phyloP scores from a whole-genome alignment of 1,140 invertebrate genomes.

The Riptortus pedestris region DNA sequence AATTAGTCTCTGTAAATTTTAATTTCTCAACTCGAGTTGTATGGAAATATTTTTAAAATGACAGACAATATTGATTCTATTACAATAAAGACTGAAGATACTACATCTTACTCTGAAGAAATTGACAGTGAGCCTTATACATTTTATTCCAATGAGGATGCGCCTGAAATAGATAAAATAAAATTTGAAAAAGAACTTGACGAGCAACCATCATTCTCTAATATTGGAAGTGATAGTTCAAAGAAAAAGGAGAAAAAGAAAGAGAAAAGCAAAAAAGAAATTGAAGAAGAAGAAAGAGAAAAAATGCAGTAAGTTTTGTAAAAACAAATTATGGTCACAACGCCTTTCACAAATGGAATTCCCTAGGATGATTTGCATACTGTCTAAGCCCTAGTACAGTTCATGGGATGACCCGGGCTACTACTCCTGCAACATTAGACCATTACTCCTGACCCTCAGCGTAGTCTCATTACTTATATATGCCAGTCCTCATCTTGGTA shows the following conservation, averaged over 20 bases:
- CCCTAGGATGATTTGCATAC: no score
- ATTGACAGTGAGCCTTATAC: not conserved
- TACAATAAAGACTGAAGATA: constrained; percentile 1
- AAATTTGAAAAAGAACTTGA: constrained; percentile 11
- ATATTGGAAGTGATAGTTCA: not conserved
- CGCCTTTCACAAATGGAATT: no score
- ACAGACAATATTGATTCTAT: not conserved
- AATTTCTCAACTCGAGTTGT: no score
- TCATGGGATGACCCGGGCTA: no score
- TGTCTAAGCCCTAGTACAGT: no score
- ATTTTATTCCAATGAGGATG: not conserved
- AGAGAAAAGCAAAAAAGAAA: constrained; percentile 34
- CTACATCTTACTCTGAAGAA: not conserved
- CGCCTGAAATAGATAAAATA: not conserved
- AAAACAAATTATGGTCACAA: no score
- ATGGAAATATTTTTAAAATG: not conserved
- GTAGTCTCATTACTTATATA: no score
- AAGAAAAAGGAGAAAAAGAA: constrained; percentile 29
- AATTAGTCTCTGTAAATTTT: no score
- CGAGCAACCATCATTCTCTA: not conserved
- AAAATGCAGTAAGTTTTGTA: constrained; percentile 35
- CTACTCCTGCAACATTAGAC: no score
- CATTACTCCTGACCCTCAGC: no score
- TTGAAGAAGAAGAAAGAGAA: constrained; percentile 35
- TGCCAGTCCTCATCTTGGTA: no score